Evolutionary conservation across 2,113 vertebrate species (phyloP), one percentile per base, ranked within the genome.

Genomic region (Mormyrus lacerda): DNA sequence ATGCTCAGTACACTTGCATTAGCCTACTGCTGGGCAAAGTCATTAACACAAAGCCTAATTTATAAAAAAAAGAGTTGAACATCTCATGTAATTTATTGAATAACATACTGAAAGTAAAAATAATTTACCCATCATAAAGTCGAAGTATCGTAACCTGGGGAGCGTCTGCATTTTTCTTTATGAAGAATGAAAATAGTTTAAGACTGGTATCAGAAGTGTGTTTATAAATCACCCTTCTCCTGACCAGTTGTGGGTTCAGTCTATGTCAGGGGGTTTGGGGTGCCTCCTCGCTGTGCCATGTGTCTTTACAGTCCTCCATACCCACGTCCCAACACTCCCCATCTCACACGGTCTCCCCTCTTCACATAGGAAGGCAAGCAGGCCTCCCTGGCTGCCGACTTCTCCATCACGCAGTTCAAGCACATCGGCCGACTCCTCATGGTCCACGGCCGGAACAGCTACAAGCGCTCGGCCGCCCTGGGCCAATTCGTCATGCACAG

Each of bases 401-500:
- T 99, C 92, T 99, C 98, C 89, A 97, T 99, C 93, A 97, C 97
- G 0, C 98, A 98, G 93, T 99, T 99, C 82, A 97, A 96, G 90
- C 97, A 99, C 96, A 95, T 99, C 9, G 98, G 98, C 3, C 96
- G 97, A 47, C 95, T 99, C 93, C 96, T 99, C 44, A 96, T 99
- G 98, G 98, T 99, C 58, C 98, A 99, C 0, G 98, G 98, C 42
- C 96, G 98, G 87, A 99, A 98, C 96, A 99, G 98, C 95, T 99
- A 99, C 96, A 99, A 99, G 92, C 96, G 98, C 92, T 99, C 98
- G 0, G 98, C 98, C 0, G 97, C 98, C 0, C 95, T 99, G 15
- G 98, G 98, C 82, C 98, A 99, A 92, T 99, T 99, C 7, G 98
- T 99, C 93, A 99, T 99, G 97, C 98, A 99, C 94, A 93, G 98